Base-by-base conservation (phyloP, 2,888 invertebrate genomes). In the Clepsis dumicolana region DNA sequence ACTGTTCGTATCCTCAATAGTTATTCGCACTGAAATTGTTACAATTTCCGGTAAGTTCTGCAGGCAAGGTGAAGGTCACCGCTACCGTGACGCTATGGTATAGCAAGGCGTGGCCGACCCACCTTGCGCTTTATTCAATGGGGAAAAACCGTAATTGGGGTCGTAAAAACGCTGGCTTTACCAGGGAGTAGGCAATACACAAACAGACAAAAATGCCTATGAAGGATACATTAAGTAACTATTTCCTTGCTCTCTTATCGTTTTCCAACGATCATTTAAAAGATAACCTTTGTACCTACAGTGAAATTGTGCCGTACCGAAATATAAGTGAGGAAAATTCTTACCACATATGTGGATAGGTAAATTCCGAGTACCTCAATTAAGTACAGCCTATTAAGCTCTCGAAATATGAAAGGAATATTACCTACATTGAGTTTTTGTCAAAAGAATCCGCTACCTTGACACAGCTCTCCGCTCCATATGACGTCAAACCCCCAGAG, bases 61-160 rank as follows among this genome's bases (percentile, higher is more conserved):
- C 73, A 74, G 72, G 77, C 85, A 87, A 87, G 85, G 86, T 77
- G 81, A 74, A 69, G 73, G 78, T 74, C 73, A 70, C 69, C 76
- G 72, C 79, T 77, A 70, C 72, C 76, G 78, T 84, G 81, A 79
- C 79, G 77, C 74, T 80, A 80, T 78, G 72, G 74, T 74, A 74
- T 73, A 71, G 75, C 70, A 68, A 79, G 87, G 87, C 80, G 85
- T 80, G 86, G 85, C 74, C 69, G 80, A 70, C 80, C 80, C 78
- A 82, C 86, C 84, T 85, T 80, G 81, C 76, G 77, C 76, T 78
- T 80, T 78, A 77, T 75, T 75, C 73, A 71, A 63, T 74, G 75
- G 70, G 74, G 53, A 41, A 62, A 77, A 82, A 81, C 77, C 76
- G 75, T 81, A 80, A 81, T 78, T 76, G 65, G 67, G 63, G 54